Evolutionary conservation across 1,140 invertebrate species (phyloP), one percentile per base, ranked within the genome.

Genomic region (Heliothis virescens): DNA sequence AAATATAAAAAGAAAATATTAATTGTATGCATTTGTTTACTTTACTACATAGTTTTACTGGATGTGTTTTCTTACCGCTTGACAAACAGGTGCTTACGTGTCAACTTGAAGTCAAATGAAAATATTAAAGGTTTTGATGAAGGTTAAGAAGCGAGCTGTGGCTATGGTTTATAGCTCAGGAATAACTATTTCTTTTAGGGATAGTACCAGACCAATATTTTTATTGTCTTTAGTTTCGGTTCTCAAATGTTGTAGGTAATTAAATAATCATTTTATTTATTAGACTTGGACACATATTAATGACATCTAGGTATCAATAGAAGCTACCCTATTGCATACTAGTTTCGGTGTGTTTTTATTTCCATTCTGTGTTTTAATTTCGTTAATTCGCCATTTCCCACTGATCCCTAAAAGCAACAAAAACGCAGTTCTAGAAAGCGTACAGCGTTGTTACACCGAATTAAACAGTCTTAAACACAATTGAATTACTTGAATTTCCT

Each of bases 401-500:
- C 75, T 34, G 62, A 69, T 26, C 75, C 75, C 75, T 78, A 47
- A 41, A 50, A 34, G 34, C 72, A 76, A 47, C 62, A 63, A 78
- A 69, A 78, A 69, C 63, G 15, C 48, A 63, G 82, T 81, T 85
- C 83, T 90, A 94, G 91, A 94, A 94, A 93, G 90, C 89, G 87
- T 89, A 82, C 84, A 53, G 74, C 74, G 75, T 72, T 86, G 87
- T 83, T 89, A 85, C 84, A 83, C 83, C 87, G 85, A 92, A 91
- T 94, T 94, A 93, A 94, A 94, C 85, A 90, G 86, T 91, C 86
- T 90, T 89, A 93, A 85, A 90, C 92, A 94, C 93, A 94, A 94
- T 94, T 94, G 92, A 94, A 94, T 94, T 94, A 94, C 92, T 89
- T 91, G 90, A 91, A 92, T 93, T 94, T 94, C 90, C 93, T 93